Base-by-base conservation (phyloP, 2,797 vertebrate species). In the Cossypha dichroa region DNA sequence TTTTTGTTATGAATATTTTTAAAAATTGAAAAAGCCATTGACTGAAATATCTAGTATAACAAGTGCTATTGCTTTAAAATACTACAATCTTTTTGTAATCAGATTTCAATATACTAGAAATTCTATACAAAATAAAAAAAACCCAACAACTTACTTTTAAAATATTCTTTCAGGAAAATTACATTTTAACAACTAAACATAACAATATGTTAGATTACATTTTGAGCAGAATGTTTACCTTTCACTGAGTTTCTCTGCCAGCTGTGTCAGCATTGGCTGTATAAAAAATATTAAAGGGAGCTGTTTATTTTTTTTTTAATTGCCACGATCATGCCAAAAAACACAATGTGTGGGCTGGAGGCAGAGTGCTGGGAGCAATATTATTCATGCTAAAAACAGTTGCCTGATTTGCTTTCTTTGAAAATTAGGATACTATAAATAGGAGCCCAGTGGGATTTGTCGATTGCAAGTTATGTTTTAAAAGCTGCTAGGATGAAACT, bases 251-350 rank as follows among this genome's bases (percentile, higher is more conserved):
- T 90, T 94, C 94, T 94, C 31, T 96, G 96, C 96, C 96, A 97
- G 96, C 94, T 96, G 91, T 94, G 96, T 93, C 90, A 88, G 94
- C 18, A 3, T 58, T 91, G 82, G 93, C 79, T 93, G 68, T 69
- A 94, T 82, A 91, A 94, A 94, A 93, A 95, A 93, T 91, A 96
- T 95, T 93, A 88, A 93, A 90, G 82, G 41, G 72, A 90, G 38
- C 34, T 94, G 68, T 88, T 96, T 96, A 94, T 91, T 97, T 96
- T 93, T 96, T 94, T 96, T 94, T 82, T 92, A 96, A 94, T 92
- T 94, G 92, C 80, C 60, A 87, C 0, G 5, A 85, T 94, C 74
- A 34, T 95, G 95, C 95, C 94, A 97, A 96, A 84, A 94, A 77
- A 17, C 90, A 97, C 93, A 97, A 94, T 68, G 93, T 92, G 94